Percentiles rank a stretch among this genome's conserved stretches.
Evolutionary conservation across 2,888 invertebrate species (phyloP).

Genomic region (Cyclophora albipunctata): DNA sequence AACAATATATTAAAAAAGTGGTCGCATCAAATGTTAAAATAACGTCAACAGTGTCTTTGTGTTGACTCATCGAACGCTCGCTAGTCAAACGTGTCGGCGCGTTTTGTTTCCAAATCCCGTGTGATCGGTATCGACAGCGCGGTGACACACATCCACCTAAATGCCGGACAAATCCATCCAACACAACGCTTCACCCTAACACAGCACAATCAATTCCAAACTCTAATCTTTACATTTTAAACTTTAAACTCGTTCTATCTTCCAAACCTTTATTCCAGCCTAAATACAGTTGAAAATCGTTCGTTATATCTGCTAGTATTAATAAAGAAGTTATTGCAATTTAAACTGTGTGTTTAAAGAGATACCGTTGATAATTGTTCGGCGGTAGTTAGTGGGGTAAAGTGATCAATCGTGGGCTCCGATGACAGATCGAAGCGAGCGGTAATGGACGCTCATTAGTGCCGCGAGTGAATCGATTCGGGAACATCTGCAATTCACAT

Average conservation of each 20-base stretch:
- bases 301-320: neutral
- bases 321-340: slow-evolving; percentile 3
- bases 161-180: slow-evolving; percentile 57
- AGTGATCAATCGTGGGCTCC: slow-evolving; percentile 46
- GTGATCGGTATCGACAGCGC: slow-evolving; percentile 35
- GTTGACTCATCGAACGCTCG: slow-evolving; percentile 3
- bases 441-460: slow-evolving; percentile 60
- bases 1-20: no score
- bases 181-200: slow-evolving; percentile 34
- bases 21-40: no score
- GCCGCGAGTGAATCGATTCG: slow-evolving; percentile 39
- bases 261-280: neutral
- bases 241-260: slow-evolving; percentile 3
- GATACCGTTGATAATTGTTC: slow-evolving; percentile 18
- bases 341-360: slow-evolving; percentile 5
- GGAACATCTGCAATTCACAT: slow-evolving; percentile 33
- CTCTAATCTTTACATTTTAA: slow-evolving; percentile 21
- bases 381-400: slow-evolving; percentile 3
- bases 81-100: slow-evolving; percentile 29
- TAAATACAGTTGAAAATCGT: neutral
- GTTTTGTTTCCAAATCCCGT: slow-evolving; percentile 32
- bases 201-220: slow-evolving; percentile 13
- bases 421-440: slow-evolving; percentile 56
- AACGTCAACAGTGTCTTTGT: no score
- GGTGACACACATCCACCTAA: slow-evolving; percentile 51